Conservation (phyloP, 2,797 vertebrate genomes). For the Alauda arvensis region DNA sequence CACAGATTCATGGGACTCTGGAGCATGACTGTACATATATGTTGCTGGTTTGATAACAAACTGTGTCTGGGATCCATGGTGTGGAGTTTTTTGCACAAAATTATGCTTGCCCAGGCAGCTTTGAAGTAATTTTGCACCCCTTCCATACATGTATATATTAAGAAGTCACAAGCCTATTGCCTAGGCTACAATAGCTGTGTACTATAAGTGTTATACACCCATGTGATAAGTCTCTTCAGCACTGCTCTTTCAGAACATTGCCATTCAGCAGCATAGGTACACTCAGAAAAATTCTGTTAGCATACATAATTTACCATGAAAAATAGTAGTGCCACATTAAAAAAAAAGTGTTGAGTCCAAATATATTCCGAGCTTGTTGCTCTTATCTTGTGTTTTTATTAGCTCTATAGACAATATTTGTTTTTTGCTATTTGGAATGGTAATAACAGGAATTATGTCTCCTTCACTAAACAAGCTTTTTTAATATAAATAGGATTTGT, state of each 20-base stretch:
- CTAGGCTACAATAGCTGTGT: background rate
- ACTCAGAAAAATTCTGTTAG: background rate
- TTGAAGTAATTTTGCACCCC: background rate
- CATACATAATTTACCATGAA: background rate
- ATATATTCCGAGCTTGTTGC: background rate
- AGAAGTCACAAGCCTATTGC: background rate
- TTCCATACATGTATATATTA: background rate
- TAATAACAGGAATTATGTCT: conserved; percentile 49
- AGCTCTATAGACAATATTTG: conserved; percentile 6
- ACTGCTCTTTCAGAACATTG: background rate
- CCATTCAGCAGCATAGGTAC: background rate
- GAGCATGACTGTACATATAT: fast-evolving
- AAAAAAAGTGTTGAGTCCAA: background rate
- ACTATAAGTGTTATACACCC: background rate
- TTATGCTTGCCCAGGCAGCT: background rate
- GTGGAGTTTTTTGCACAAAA: background rate
- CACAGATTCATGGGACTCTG: background rate
- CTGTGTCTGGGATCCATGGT: background rate
- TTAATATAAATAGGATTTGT: conserved; percentile 55
- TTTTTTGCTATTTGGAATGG: conserved; percentile 20
- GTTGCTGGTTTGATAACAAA: background rate
- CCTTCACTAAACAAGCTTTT: conserved; percentile 45
- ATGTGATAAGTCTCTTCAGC: background rate
- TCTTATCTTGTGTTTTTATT: background rate
- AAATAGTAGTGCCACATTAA: background rate